A percentile compares a stretch with the other conserved stretches of the same genome.
phyloP scores from a whole-genome alignment of 2,888 invertebrate species.

The Dexiosoma caninum region DNA sequence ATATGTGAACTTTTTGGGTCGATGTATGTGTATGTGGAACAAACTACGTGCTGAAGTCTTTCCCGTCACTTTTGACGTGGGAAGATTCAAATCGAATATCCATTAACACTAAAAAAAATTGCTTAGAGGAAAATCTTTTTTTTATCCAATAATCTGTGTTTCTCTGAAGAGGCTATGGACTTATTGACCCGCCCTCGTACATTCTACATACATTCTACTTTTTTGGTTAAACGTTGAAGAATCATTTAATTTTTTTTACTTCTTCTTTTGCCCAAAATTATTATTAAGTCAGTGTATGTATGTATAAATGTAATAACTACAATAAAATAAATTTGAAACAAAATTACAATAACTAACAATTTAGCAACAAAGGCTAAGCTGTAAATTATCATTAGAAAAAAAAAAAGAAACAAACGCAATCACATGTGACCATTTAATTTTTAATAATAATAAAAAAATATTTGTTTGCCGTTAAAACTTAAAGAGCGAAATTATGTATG shows the following conservation, averaged over 20 bases:
- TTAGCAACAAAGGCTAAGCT: slow-evolving; percentile 16
- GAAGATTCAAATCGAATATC: too few species aligned
- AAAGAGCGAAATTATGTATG: not conserved
- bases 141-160: too few species aligned
- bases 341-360: slow-evolving; percentile 3
- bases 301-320: slow-evolving; percentile 64
- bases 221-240: not conserved
- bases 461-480: not conserved
- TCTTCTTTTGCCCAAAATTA: not conserved
- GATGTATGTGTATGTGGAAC: too few species aligned
- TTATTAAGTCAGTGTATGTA: slow-evolving; percentile 50
- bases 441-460: not conserved
- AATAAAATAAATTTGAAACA: slow-evolving; percentile 1
- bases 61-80: too few species aligned
- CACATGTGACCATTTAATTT: not conserved
- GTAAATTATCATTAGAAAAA: not conserved
- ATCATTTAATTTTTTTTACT: not conserved
- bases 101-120: too few species aligned
- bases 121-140: too few species aligned
- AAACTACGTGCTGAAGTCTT: too few species aligned
- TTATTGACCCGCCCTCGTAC: too few species aligned
- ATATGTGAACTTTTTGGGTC: too few species aligned
- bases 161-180: too few species aligned
- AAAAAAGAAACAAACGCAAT: too few species aligned
- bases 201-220: not conserved